Conservation (phyloP, 1,140 invertebrate genomes). For the Metopolophium dirhodum region DNA sequence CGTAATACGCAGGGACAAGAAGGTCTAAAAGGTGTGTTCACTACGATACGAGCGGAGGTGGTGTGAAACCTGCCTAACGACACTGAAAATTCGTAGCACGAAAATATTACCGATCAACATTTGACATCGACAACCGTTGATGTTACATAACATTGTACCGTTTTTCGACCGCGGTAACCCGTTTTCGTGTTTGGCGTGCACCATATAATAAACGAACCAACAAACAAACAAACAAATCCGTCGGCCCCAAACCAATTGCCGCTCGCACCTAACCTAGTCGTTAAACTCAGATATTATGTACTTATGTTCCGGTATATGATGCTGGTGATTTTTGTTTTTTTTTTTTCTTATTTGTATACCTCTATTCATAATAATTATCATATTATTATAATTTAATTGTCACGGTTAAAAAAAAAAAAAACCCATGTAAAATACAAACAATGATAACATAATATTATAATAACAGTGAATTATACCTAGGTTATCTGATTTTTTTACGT, state of each 20-base stretch:
- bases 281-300: not conserved
- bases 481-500: not conserved
- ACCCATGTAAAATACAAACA: not conserved
- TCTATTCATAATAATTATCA: not conserved
- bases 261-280: not conserved
- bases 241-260: not conserved
- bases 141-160: not conserved
- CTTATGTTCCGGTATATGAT: too few relatives aligned
- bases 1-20: not conserved
- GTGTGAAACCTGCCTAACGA: not conserved
- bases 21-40: not conserved
- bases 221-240: not conserved
- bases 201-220: not conserved
- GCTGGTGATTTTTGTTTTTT: not conserved
- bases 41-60: not conserved
- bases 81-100: not conserved
- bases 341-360: not conserved
- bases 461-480: not conserved
- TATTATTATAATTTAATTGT: not conserved
- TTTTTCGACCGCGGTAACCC: not conserved
- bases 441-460: conserved; percentile 10
- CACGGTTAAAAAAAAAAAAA: not conserved
- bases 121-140: not conserved
- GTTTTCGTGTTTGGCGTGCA: not conserved
- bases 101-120: not conserved